Evolutionary conservation across 2,797 vertebrate species (phyloP).

Genomic region (Hoplostethus mediterraneus): DNA sequence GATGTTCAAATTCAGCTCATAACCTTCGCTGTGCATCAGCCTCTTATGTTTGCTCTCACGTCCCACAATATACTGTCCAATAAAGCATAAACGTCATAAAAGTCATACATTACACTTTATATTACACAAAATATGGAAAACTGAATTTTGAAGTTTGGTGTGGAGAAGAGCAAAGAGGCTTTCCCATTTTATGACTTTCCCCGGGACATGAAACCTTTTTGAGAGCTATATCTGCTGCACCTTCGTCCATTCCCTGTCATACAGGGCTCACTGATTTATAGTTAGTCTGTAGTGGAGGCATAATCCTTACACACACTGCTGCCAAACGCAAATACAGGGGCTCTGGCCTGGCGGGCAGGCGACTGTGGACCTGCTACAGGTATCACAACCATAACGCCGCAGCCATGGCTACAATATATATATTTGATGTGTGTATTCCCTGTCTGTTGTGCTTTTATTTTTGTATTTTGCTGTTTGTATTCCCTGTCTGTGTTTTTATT

Average conservation of each 20-base stretch:
- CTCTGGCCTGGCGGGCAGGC: slow-evolving; percentile 18
- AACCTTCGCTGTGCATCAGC: too few species aligned
- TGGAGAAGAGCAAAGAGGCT: slow-evolving; percentile 1
- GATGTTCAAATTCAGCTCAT: too few species aligned
- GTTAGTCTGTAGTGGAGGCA: slow-evolving; percentile 28
- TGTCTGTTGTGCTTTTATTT: too few species aligned
- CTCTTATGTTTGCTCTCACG: too few species aligned
- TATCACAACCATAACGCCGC: slow-evolving; percentile 26
- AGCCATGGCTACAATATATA: slow-evolving; percentile 24
- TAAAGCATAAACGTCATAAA: too few species aligned
- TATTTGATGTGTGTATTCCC: too few species aligned
- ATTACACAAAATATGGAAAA: slow-evolving; percentile 32
- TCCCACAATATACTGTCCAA: too few species aligned
- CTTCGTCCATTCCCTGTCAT: slow-evolving; percentile 3
- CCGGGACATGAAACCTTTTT: slow-evolving; percentile 24
- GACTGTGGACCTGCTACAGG: slow-evolving; percentile 21
- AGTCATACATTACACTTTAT: too few species aligned
- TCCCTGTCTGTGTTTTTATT: too few species aligned
- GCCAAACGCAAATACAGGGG: slow-evolving; percentile 48
- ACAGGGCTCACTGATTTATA: slow-evolving; percentile 34
- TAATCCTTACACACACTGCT: slow-evolving; percentile 36
- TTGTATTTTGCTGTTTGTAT: too few species aligned
- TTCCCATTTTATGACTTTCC: slow-evolving; percentile 42
- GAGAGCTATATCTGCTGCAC: slow-evolving; percentile 20
- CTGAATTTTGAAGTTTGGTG: slow-evolving; percentile 22